These are phyloP conservation scores for Crocidura indochinensis DNA, from an alignment of 2,797 vertebrate genomes.

Conservation along the genomic window DNA sequence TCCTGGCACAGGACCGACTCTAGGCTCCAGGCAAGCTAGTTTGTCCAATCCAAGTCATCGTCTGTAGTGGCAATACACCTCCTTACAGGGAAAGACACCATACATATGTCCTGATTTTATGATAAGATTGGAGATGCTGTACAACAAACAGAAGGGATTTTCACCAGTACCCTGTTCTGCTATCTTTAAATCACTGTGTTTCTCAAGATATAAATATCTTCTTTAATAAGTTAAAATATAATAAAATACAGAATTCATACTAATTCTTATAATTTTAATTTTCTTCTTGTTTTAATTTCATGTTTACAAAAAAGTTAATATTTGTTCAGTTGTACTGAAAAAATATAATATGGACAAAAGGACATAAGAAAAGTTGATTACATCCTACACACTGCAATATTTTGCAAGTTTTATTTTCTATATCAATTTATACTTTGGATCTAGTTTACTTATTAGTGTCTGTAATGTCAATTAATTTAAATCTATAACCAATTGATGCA, in stretches of 20 bases:
- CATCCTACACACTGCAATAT: background rate
- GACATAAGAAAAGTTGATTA: background rate
- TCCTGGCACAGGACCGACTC: no score
- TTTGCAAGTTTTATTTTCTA: constrained; percentile 29
- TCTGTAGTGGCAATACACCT: no score
- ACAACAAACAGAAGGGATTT: background rate
- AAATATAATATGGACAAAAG: background rate
- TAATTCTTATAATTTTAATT: background rate
- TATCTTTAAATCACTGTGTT: background rate
- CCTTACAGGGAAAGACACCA: background rate
- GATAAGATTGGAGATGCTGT: background rate
- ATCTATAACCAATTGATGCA: background rate
- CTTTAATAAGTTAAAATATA: background rate
- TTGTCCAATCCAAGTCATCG: no score
- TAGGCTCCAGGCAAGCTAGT: no score
- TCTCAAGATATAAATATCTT: background rate
- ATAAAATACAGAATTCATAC: background rate
- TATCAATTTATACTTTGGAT: background rate
- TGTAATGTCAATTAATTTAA: background rate
- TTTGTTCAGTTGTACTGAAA: background rate
- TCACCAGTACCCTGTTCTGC: background rate
- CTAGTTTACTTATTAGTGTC: background rate
- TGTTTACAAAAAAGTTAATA: background rate
- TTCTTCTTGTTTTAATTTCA: background rate
- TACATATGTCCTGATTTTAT: fast-evolving